These are phyloP conservation scores for Poecilobothrus nobilitatus DNA, from an alignment of 2,888 invertebrate genomes.

Conservation along the genomic window DNA sequence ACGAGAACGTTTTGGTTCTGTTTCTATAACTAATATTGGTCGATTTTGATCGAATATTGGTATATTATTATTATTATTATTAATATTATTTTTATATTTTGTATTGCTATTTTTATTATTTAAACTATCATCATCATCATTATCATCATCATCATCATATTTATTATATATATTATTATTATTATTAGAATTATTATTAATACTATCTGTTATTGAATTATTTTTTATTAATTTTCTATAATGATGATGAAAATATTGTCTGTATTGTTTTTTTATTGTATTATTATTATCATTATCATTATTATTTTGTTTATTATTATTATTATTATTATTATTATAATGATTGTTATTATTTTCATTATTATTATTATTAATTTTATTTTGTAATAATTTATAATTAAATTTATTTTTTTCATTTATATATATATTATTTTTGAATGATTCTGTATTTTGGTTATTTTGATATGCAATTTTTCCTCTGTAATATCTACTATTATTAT, in stretches of 20 bases:
- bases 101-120: background rate
- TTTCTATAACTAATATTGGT: constrained; percentile 75
- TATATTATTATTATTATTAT: background rate
- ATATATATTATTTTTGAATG: background rate
- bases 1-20: constrained; percentile 58
- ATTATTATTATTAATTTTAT: background rate
- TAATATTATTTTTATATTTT: background rate
- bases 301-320: constrained; percentile 13
- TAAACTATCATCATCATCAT: background rate
- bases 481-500: too few species aligned
- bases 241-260: constrained; percentile 8
- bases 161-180: too few species aligned
- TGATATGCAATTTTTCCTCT: too few species aligned
- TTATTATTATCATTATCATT: constrained; percentile 12
- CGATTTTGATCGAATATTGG: constrained; percentile 53
- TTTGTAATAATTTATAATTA: background rate
- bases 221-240: constrained; percentile 8
- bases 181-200: background rate
- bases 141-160: background rate
- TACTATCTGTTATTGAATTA: background rate
- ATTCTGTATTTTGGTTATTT: background rate
- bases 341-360: background rate
- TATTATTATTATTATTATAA: background rate
- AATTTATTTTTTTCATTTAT: background rate
- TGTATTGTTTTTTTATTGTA: constrained; percentile 8